A percentile compares a stretch with the other conserved stretches of the same genome.
Conservation (phyloP, 2,113 vertebrate genomes). For the Pluvianellus socialis region DNA sequence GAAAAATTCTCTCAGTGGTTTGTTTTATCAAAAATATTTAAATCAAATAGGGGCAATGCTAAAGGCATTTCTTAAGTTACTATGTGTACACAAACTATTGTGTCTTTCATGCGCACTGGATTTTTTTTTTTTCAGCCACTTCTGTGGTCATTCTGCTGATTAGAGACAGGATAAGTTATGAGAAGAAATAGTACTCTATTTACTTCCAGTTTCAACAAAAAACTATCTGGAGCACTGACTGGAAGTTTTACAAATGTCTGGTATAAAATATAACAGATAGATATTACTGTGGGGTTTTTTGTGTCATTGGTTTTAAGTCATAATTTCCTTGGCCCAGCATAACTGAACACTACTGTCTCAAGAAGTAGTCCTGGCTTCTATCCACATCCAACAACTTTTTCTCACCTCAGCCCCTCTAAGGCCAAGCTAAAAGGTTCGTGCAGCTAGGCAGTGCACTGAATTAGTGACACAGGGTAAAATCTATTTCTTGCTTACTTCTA, state of each 20-base stretch:
- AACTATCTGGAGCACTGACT: not conserved
- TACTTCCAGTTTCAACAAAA: not conserved
- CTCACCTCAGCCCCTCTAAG: not conserved
- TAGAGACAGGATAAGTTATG: not conserved
- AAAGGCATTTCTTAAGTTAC: not conserved
- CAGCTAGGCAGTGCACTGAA: not conserved
- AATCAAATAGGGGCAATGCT: not conserved
- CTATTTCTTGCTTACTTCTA: not conserved
- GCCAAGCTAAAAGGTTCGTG: not conserved
- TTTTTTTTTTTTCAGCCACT: not conserved
- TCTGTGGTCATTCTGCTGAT: not conserved
- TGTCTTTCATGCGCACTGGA: not conserved
- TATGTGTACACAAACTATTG: not conserved
- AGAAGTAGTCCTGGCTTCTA: not conserved
- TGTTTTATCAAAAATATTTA: not conserved
- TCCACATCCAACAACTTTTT: not conserved
- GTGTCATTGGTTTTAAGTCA: not conserved
- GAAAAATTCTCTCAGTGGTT: not conserved
- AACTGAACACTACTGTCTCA: not conserved
- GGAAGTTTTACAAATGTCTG: not conserved
- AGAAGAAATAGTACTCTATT: not conserved
- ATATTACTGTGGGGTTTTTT: not conserved
- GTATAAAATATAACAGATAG: not conserved
- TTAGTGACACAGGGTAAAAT: rapidly evolving
- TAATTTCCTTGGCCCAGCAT: not conserved